Evolutionary conservation across 1,140 invertebrate genomes (phyloP).

Genomic region (Berghia stephanieae): DNA sequence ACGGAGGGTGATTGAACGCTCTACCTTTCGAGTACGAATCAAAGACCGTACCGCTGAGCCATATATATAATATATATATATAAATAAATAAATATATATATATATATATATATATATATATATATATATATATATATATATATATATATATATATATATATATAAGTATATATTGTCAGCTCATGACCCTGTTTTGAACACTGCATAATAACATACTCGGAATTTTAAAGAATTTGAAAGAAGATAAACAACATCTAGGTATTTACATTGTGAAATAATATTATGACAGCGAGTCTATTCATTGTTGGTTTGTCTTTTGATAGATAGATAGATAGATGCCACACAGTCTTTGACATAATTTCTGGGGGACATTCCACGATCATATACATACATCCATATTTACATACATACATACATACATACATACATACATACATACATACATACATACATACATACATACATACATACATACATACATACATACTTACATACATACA

Average conservation of each 20-base stretch:
- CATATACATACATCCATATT: neutral
- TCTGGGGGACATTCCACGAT: too few relatives aligned
- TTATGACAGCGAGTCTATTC: too few relatives aligned
- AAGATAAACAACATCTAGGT: neutral
- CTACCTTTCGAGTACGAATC: too few relatives aligned
- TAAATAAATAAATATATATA: neutral
- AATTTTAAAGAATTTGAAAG: neutral
- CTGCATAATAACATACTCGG: neutral
- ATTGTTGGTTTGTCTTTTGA: neutral
- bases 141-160: slow-evolving; percentile 14
- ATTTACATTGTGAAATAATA: neutral
- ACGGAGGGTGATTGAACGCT: too few relatives aligned
- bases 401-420: slow-evolving; percentile 20
- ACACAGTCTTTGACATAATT: too few relatives aligned
- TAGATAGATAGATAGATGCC: slow-evolving; percentile 11
- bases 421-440: neutral
- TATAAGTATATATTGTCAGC: neutral
- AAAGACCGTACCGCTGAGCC: too few relatives aligned
- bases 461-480: slow-evolving; percentile 9
- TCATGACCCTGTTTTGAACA: neutral
- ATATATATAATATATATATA: too few relatives aligned
- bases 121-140: slow-evolving; percentile 14
- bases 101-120: slow-evolving; percentile 14
- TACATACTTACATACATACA: slow-evolving; percentile 18
- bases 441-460: slow-evolving; percentile 10